Evolutionary conservation across 64 coral and sea anemone genomes (phyloP).

Genomic region (Orbicella faveolata): DNA sequence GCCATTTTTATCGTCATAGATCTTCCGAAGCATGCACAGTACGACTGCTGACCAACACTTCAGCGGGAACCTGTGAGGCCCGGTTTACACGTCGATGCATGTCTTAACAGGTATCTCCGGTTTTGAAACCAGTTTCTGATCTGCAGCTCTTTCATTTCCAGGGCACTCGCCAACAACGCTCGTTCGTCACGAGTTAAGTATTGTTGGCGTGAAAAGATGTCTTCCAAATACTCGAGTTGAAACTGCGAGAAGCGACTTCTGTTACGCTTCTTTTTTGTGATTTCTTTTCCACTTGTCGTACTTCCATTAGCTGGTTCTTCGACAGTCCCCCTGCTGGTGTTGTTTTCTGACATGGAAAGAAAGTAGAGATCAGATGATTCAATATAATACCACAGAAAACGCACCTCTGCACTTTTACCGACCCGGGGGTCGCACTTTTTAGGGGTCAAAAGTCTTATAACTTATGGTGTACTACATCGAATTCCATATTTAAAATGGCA

Average conservation of each 20-base stretch:
- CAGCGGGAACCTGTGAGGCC: slow-evolving; percentile 34
- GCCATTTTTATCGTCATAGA: no score
- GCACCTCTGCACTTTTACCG: no score
- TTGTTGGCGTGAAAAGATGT: slow-evolving; percentile 74
- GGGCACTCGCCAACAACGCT: slow-evolving; percentile 52
- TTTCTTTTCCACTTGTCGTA: not conserved
- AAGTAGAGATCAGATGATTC: no score
- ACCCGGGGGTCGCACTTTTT: no score
- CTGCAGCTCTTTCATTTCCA: slow-evolving; percentile 81
- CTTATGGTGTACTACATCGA: no score
- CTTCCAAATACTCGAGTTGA: slow-evolving; percentile 69
- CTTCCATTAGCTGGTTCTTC: not conserved
- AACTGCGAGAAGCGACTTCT: slow-evolving; percentile 69
- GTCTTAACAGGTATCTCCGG: slow-evolving; percentile 82
- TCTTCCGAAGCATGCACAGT: not conserved
- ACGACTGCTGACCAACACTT: not conserved
- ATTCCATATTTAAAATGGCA: no score
- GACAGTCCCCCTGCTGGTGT: not conserved
- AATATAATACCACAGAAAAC: no score
- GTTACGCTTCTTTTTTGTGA: slow-evolving; percentile 52
- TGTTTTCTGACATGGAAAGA: not conserved
- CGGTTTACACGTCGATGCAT: slow-evolving; percentile 18
- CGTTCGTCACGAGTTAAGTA: slow-evolving; percentile 84
- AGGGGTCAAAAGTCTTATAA: no score
- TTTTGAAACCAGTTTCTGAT: slow-evolving; percentile 97